Evolutionary conservation across 1,140 invertebrate species (phyloP), one percentile per base, ranked within the genome.

Genomic region (Conus betulinus): DNA sequence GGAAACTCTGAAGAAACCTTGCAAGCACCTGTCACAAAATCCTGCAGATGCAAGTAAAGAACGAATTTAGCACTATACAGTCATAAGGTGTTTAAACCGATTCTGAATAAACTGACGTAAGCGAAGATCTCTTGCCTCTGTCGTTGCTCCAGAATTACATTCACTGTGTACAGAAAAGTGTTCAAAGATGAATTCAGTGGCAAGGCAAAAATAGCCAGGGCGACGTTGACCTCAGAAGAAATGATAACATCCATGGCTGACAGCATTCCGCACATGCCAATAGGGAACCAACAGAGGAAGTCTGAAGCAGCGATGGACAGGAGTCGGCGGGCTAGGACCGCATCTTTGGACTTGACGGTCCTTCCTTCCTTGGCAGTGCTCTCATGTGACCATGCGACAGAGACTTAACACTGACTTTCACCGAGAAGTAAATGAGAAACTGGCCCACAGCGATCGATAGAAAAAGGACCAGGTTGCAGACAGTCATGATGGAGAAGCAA

Each of bases 401-500:
- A 20, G 78, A 17, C 27, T 89, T 85, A 63, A 52, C 51, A 20
- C 39, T 90, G 4, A n/a, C 53, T 27, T 78, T 88, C 23, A 91
- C 84, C 63, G 83, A 71, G 11, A 51, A 85, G 87, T 90, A 91
- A 52, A 92, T 91, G n/a, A 84, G 23, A 23, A n/a, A 90, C 51
- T 84, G 91, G 91, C 6, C 92, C 90, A 39, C 85, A 39, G 67
- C 87, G 87, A 67, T 91, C 88, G 89, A 11, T 11, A 71, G 67
- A 71, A 71, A 71, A 23, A 71, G 67, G 20, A 71, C 67, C 67
- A 71, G 67, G 52, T 92, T 92, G 39, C 89, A 84, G 27, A 90
- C 57, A 51, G 92, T 89, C 76, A 92, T 91, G 3, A 92, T 25
- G 15, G 60, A 78, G 25, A 85, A 83, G 79, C 89, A 89, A 81